Conservation (phyloP, 2,113 vertebrate species). For the Hippocampus mohnikei region DNA sequence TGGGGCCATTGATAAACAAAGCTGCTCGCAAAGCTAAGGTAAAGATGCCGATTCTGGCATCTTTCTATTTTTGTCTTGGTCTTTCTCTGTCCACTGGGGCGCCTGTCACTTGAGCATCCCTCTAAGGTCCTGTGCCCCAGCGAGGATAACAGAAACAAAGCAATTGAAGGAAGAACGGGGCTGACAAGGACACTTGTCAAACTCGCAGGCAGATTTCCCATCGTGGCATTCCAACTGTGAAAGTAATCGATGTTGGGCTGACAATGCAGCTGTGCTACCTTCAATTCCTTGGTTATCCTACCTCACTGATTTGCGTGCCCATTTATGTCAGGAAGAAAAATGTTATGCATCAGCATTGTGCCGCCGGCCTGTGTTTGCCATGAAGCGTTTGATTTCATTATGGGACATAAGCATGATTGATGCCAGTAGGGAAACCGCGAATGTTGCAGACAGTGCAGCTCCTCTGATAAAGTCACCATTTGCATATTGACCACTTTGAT, state of each 20-base stretch:
- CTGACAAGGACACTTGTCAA: constrained; percentile 69
- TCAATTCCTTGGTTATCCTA: constrained; percentile 50
- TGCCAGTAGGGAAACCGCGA: constrained; percentile 35
- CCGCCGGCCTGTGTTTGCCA: constrained; percentile 54
- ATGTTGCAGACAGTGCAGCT: constrained; percentile 11
- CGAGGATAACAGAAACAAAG: constrained; percentile 40
- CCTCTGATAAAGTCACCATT: constrained; percentile 35
- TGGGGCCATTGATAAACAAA: neutral
- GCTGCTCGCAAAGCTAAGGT: neutral
- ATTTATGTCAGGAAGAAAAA: constrained; percentile 65
- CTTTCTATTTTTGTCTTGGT: constrained; percentile 43
- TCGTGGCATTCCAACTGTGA: constrained; percentile 31
- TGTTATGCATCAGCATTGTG: constrained; percentile 60
- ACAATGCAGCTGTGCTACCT: constrained; percentile 20
- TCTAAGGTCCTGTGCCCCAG: constrained; percentile 30
- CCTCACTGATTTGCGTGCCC: constrained; percentile 60
- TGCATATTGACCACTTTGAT: constrained; percentile 34
- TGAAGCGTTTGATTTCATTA: constrained; percentile 71
- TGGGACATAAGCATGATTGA: constrained; percentile 71
- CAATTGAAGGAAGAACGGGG: constrained; percentile 31
- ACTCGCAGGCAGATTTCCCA: constrained; percentile 40
- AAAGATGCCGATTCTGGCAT: constrained; percentile 29
- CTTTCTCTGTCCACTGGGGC: constrained; percentile 34
- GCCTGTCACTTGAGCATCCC: constrained; percentile 49
- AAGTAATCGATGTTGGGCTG: constrained; percentile 59